A percentile compares a stretch with the other conserved stretches of the same genome.
These are phyloP conservation scores for Wasmannia auropunctata DNA, from an alignment of 1,140 invertebrate genomes.

Conservation along the genomic window DNA sequence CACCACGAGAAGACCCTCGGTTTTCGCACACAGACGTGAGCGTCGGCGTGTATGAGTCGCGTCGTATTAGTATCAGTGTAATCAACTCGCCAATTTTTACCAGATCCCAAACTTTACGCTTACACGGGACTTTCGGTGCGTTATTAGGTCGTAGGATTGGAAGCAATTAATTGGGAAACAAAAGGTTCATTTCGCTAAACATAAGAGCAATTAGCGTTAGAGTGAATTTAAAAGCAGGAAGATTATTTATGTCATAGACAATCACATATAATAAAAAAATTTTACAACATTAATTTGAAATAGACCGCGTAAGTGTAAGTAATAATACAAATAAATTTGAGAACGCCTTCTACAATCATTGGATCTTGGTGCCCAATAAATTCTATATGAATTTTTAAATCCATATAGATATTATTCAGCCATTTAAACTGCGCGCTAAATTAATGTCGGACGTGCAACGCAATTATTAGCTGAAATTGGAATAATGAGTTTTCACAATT, in stretches of 20 bases:
- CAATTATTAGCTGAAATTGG: no score
- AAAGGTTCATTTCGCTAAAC: background rate
- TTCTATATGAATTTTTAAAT: no score
- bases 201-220: background rate
- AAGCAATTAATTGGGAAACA: conserved; percentile 8
- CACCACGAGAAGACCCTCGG: background rate
- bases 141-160: conserved; percentile 19
- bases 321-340: no score
- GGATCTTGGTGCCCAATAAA: no score
- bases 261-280: background rate
- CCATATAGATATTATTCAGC: no score
- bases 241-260: background rate
- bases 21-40: background rate
- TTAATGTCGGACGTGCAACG: no score
- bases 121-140: background rate
- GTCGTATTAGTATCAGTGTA: conserved; percentile 14
- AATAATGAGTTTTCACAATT: no score
- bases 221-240: background rate
- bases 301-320: no score
- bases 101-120: background rate
- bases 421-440: no score
- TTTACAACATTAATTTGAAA: no score
- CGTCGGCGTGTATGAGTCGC: background rate
- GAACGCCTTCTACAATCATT: no score
- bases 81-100: conserved; percentile 42